Evolutionary conservation across 2,113 vertebrate species (phyloP), one percentile per base, ranked within the genome.

Genomic region (Cryptotis parvus): DNA sequence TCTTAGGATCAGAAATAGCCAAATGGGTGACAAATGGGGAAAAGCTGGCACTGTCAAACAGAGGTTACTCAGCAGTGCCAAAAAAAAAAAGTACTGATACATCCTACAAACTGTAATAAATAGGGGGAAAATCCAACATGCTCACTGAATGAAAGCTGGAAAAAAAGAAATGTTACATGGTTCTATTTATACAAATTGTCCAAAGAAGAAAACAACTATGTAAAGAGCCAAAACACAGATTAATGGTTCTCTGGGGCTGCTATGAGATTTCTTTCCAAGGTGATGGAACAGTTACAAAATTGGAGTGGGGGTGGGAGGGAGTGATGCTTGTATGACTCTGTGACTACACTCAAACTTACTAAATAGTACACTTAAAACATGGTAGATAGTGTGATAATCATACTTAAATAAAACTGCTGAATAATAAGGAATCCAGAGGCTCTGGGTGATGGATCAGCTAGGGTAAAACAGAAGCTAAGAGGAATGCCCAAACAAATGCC

Each of bases 201-300:
- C 45, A 41, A 58, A 58, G 20, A 58, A 73, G 74, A n/a, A 72
- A 63, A 15, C 22, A 90, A 58, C 27, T n/a, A 45, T 55, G 35
- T 7, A 81, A n/a, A 90, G n/a, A 86, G 55, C 18, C 43, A 55
- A 43, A 89, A 93, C 73, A 11, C 37, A 74, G 58, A 86, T 68
- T 58, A 75, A 70, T 33, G 9, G 37, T 39, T 69, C 7, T 49
- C 39, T n/a, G 61, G 27, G 80, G 29, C 26, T 18, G 45, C 11
- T 66, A 43, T 31, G 9, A 74, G n/a, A n/a, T 33, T 69, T 90
- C 37, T 70, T 72, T 88, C 76, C 39, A 70, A 85, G 66, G 31
- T 66, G 55, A 72, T 55, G 27, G 20, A 45, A 83, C 75, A 10
- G 29, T 33, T 82, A 41, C 69, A 31, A 91, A 90, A 90, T 81